Conservation (phyloP, 35 echinoderm and acorn worm genomes). For the Patiria miniata region DNA sequence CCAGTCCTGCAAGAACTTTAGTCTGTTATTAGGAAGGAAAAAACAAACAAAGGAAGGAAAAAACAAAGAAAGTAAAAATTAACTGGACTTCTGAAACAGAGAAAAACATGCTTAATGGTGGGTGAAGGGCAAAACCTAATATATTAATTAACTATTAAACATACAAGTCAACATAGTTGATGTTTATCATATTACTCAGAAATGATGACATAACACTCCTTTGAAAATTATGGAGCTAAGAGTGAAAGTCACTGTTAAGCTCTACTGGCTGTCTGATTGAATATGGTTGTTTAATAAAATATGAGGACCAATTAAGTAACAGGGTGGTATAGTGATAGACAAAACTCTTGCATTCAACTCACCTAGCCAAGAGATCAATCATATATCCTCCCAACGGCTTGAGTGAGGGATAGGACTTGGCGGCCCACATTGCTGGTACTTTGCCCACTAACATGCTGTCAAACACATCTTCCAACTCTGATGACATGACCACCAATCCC, state of each 20-base stretch:
- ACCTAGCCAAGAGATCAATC: slow-evolving; percentile 88
- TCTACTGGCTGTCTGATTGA: no score
- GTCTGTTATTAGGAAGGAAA: slow-evolving; percentile 20
- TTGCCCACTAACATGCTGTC: slow-evolving; percentile 93
- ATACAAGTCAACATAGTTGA: not conserved
- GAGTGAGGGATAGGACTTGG: slow-evolving; percentile 95
- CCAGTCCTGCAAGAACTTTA: slow-evolving; percentile 97
- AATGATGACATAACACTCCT: no score
- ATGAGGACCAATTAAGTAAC: no score
- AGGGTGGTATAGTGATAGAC: no score
- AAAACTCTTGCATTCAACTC: no score
- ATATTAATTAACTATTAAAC: not conserved
- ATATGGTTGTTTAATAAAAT: no score
- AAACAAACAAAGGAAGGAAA: not conserved
- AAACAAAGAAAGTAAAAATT: not conserved
- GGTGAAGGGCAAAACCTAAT: no score
- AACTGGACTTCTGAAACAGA: not conserved
- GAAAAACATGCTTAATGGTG: not conserved
- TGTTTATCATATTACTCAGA: no score
- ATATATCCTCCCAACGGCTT: slow-evolving; percentile 95
- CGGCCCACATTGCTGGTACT: slow-evolving; percentile 89
- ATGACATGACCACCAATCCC: slow-evolving; percentile 98
- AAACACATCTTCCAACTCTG: slow-evolving; percentile 97
- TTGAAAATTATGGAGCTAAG: no score
- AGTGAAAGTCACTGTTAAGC: no score